phyloP scores from a whole-genome alignment of 1,140 invertebrate species.

The Zaprionus ornatus region DNA sequence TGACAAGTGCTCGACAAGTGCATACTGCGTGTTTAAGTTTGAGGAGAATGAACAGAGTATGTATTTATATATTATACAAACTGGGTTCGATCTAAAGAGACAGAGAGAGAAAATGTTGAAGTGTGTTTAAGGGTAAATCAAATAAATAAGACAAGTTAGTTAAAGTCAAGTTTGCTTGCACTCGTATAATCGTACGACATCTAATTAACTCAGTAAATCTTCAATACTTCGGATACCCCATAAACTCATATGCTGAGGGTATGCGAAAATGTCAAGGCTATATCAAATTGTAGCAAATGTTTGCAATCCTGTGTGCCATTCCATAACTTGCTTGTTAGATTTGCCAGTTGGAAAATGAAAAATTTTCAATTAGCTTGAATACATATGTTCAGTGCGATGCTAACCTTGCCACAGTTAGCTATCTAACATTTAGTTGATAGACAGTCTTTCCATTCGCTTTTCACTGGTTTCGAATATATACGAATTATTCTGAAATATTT shows the following conservation, averaged over 20 bases:
- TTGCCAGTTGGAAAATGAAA: slow-evolving; percentile 13
- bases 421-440: background rate
- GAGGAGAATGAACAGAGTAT: background rate
- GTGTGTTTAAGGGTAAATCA: background rate
- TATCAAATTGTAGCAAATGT: background rate
- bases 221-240: background rate
- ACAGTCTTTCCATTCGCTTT: slow-evolving; percentile 2
- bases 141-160: background rate
- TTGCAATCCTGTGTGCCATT: slow-evolving; percentile 9
- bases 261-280: slow-evolving; percentile 53
- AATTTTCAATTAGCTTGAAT: slow-evolving; percentile 70
- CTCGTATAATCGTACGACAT: too few species aligned
- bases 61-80: background rate
- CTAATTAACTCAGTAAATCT: too few species aligned
- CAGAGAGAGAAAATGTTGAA: too few species aligned
- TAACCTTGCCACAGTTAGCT: background rate
- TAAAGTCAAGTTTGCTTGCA: background rate
- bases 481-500: background rate
- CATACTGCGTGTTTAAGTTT: background rate
- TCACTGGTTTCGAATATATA: slow-evolving; percentile 4
- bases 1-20: background rate
- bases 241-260: background rate
- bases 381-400: slow-evolving; percentile 39
- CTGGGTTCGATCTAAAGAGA: background rate
- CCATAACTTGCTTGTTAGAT: slow-evolving; percentile 32